Base-by-base conservation (phyloP, 1,140 invertebrate species). In the Nasonia giraulti region DNA sequence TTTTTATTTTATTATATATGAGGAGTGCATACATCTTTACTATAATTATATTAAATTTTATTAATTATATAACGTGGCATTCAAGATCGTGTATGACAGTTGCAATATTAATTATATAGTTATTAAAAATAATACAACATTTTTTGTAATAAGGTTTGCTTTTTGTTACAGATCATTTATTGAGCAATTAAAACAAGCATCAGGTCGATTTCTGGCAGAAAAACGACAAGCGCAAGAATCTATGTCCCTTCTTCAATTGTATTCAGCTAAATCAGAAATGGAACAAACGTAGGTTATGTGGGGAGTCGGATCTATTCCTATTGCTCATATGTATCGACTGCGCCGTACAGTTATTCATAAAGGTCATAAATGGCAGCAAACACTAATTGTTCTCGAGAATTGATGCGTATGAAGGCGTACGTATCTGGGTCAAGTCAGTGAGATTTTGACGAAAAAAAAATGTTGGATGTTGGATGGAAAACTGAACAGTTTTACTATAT, bases 151-250 rank as follows among this genome's bases (percentile, higher is more conserved):
- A 75, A 11, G 27, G 17, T 80, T 84, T 82, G 20, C 74, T 77
- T 84, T 33, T 86, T 82, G 68, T 88, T 95, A 90, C 91, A 96
- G 95, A 91, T 94, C 95, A 85, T 97, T 97, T 90, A 92, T 97
- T 89, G 96, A 97, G 88, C 96, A 97, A 90, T 92, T 97, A 31
- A 97, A 97, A 91, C 96, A 97, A 93, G 96, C 96, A 47, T 97
- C 96, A 87, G 96, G 96, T 89, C 94, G 96, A 93, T 97, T 94
- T 89, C 93, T 97, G 55, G 94, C 95, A 87, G 96, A 97, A 87
- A 97, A 97, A 91, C 94, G 96, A 73, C 96, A 97, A 93, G 96
- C 96, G 40, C 96, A 97, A 90, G 96, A 97, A 92, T 96, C 96
- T 31, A 95, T 97, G 94, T 96, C 96, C 92, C 93, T 97, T 88